phyloP scores from a whole-genome alignment of 2,888 invertebrate genomes.

The Torymus aiolomorphi region DNA sequence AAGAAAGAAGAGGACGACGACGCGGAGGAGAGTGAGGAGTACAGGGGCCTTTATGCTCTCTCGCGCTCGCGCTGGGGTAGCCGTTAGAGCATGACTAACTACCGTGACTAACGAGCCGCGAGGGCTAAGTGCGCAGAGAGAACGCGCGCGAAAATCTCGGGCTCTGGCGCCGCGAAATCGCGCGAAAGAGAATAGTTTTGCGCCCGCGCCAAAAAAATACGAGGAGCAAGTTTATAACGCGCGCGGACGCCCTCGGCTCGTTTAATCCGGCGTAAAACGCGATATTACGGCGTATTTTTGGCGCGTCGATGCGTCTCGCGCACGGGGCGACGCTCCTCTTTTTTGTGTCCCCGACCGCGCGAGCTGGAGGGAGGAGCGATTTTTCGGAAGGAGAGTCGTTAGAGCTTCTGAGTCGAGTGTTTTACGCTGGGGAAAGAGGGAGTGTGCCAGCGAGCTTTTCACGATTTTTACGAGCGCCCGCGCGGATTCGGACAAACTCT shows the following conservation, averaged over 20 bases:
- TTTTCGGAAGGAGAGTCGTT: slow-evolving; percentile 24
- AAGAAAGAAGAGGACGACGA: neutral
- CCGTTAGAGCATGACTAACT: slow-evolving; percentile 68
- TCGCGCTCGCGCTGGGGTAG: slow-evolving; percentile 61
- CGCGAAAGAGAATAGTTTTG: slow-evolving; percentile 18
- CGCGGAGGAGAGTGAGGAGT: too few relatives aligned
- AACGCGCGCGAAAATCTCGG: slow-evolving; percentile 24
- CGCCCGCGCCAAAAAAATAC: neutral
- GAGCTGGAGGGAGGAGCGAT: neutral
- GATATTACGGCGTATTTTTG: slow-evolving; percentile 32
- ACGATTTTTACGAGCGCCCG: slow-evolving; percentile 19
- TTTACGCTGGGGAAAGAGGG: neutral
- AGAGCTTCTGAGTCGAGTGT: slow-evolving; percentile 14
- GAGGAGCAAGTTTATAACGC: neutral
- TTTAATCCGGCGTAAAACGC: slow-evolving; percentile 46
- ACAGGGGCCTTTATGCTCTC: neutral
- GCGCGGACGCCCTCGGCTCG: slow-evolving; percentile 41
- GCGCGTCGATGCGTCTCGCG: slow-evolving; percentile 58
- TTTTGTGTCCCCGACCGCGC: neutral
- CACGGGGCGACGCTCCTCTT: neutral
- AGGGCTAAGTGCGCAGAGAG: slow-evolving; percentile 60
- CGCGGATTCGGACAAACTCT: slow-evolving; percentile 27
- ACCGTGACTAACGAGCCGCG: slow-evolving; percentile 72
- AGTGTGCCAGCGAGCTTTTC: neutral
- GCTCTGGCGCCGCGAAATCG: neutral